Base-by-base conservation (phyloP, 2,888 invertebrate genomes). In the Drosophila neoperkinsi region DNA sequence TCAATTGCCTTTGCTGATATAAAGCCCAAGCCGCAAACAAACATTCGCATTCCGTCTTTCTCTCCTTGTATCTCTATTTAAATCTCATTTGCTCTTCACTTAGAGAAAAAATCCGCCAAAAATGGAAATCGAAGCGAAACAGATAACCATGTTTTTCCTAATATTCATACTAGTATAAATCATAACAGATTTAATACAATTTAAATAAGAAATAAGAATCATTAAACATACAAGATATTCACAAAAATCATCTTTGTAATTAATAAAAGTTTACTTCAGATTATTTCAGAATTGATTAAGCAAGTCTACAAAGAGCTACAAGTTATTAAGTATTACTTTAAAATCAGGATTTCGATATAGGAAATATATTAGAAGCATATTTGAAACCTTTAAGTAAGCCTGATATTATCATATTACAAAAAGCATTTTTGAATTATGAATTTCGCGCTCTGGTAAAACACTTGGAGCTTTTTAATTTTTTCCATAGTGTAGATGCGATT, bases 21-120 rank as follows among this genome's bases (percentile, higher is more conserved):
- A 33, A 56, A 64, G 50, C 30, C 33, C 46, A 57, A 85, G 74
- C 84, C 81, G 60, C 73, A 80, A 69, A 56, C 57, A 71, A 18
- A 51, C 18, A 43, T 30, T 38, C 28, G n/a, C 28, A 28, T 18
- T n/a, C 30, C 25, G 5, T 33, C 13, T 51, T 11, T 43, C 10
- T 31, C 11, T 25, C 43, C 11, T n/a, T 25, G 30, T 13, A 34
- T 16, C 33, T 16, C 38, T 10, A 16, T 38, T 13, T 13, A 46
- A n/a, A 31, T 33, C 41, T 38, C 41, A 52, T 60, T 57, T 64
- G 38, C 61, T 46, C 71, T 69, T 18, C 56, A 56, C 56, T 38
- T 1, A 9, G 38, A 13, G 28, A 28, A 50, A 50, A 18, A 46
- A 28, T 16, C 7, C 0, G 2, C 9, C n/a, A 25, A 1, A 46